These are phyloP conservation scores for Macaca fascicularis DNA, from an alignment of 2,113 vertebrate genomes.

Conservation along the genomic window DNA sequence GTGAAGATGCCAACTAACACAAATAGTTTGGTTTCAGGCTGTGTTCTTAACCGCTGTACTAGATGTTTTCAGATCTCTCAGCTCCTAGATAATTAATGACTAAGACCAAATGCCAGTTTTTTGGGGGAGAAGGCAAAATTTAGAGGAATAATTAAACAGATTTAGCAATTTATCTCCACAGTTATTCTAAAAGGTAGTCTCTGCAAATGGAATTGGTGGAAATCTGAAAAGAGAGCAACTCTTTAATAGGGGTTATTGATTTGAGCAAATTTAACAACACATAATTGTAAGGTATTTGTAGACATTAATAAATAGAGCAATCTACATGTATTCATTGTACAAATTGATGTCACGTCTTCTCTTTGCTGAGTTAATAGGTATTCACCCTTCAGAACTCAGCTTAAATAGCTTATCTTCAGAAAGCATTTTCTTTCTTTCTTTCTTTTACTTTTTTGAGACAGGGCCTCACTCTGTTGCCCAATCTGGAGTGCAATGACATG, in stretches of 20 bases:
- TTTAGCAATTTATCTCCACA: neutral
- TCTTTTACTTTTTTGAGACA: too few species aligned
- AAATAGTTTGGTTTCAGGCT: neutral
- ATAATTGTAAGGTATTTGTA: neutral
- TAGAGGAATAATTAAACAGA: neutral
- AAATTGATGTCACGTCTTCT: neutral
- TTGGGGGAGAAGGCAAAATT: neutral
- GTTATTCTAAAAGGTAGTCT: neutral
- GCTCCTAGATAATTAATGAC: neutral
- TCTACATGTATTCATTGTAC: neutral
- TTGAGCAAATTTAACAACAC: neutral
- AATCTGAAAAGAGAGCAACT: neutral
- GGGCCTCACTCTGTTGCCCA: too few species aligned
- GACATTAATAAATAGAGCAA: neutral
- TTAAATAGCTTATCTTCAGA: neutral
- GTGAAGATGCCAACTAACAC: too few species aligned
- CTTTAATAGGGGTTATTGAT: neutral
- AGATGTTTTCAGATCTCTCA: neutral
- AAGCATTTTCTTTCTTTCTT: too few species aligned
- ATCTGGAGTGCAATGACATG: too few species aligned
- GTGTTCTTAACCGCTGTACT: neutral
- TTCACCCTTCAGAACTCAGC: neutral
- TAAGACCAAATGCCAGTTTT: neutral
- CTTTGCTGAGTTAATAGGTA: neutral
- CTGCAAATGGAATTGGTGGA: neutral